Evolutionary conservation across 2,888 invertebrate species (phyloP).

Genomic region (Tiliacea citrago): DNA sequence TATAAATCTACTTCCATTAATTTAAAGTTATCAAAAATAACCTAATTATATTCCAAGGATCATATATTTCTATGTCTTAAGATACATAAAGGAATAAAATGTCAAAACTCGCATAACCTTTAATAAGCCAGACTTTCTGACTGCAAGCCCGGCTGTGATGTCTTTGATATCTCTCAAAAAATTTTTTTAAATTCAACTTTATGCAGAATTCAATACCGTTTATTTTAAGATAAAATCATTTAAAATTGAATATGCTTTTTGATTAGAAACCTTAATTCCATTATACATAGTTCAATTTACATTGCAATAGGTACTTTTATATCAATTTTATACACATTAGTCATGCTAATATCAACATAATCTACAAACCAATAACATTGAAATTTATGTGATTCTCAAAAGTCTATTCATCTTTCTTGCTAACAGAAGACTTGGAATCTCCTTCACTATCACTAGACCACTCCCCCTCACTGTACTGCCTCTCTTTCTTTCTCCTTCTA

Average conservation of each 20-base stretch:
- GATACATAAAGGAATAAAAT: not conserved
- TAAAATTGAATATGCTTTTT: not conserved
- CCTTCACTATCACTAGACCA: slow-evolving; percentile 86
- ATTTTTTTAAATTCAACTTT: slow-evolving; percentile 3
- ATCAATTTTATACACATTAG: not conserved
- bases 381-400: slow-evolving; percentile 14
- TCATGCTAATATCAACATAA: slow-evolving; percentile 28
- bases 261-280: not conserved
- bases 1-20: not conserved
- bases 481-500: slow-evolving; percentile 75
- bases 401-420: slow-evolving; percentile 59
- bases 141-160: not conserved
- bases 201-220: not conserved
- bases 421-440: slow-evolving; percentile 74
- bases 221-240: slow-evolving; percentile 8
- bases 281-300: not conserved
- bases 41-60: not conserved
- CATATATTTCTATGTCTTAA: not conserved
- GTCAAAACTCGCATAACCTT: not conserved
- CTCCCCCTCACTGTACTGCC: slow-evolving; percentile 87
- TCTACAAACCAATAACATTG: not conserved
- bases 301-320: slow-evolving; percentile 7
- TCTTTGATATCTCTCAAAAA: not conserved
- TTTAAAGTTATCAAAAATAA: slow-evolving; percentile 18
- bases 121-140: not conserved